Evolutionary conservation across 1,140 invertebrate genomes (phyloP), one percentile per base, ranked within the genome.

Genomic region (Drosophila sproati): DNA sequence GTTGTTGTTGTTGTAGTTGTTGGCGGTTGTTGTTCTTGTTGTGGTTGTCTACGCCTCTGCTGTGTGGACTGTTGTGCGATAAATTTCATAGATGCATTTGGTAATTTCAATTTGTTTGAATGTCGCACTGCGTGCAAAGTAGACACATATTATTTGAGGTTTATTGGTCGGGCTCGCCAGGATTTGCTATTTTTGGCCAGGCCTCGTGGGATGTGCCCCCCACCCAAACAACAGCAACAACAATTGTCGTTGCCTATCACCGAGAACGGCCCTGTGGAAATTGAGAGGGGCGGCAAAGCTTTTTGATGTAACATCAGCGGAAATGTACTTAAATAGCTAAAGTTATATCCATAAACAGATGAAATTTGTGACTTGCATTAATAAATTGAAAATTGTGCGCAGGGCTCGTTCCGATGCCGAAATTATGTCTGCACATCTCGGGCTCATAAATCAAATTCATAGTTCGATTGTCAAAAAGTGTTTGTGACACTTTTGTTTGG

Each of bases 71-170:
- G 20, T 20, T 35, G 34, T 34, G 76, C 80, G 48, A 87, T 87
- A 87, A 88, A 88, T 87, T 88, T 88, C 73, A 77, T 77, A 83
- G 80, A 80, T 87, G 83, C 83, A 88, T 87, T 87, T 87, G 77
- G 83, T 88, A 80, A 88, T 88, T 88, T 89, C 83, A 89, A 89
- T 87, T 87, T 87, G 82, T 87, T 66, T 41, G 39, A 78, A 87
- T 86, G 76, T 82, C 79, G 73, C 74, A 73, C 57, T 67, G 52
- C 56, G 62, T 50, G 57, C 69, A 68, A 85, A 80, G 75, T 71
- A 77, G 66, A 64, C 77, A 75, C 72, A 79, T 79, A 79, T 88
- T 57, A 88, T 79, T 62, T 82, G 83, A 88, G 76, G 76, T 87
- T 87, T 87, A 87, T 88, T 87, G 72, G 75, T 56, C 71, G 67